Evolutionary conservation across 2,113 vertebrate species (phyloP).

Genomic region (Melanocharis versteri): DNA sequence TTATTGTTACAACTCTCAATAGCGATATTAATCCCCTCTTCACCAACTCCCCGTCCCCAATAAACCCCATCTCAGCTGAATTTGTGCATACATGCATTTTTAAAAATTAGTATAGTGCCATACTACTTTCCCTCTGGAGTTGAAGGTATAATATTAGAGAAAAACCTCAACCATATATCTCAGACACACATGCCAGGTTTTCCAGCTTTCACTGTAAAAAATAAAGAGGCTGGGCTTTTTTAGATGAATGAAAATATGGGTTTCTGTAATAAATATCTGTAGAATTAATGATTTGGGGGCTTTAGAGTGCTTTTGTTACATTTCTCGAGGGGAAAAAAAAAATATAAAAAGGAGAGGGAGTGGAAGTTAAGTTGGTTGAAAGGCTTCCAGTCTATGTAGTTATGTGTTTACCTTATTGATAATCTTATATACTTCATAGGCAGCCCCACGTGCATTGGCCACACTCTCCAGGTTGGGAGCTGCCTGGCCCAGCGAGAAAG

Average conservation of each 20-base stretch:
- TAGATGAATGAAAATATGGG: neutral
- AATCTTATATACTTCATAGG: constrained; percentile 78
- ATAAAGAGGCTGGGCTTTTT: neutral
- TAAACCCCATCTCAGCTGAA: neutral
- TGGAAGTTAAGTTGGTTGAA: neutral
- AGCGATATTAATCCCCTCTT: neutral
- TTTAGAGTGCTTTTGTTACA: neutral
- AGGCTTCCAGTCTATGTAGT: neutral
- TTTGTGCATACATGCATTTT: neutral
- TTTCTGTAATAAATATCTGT: neutral
- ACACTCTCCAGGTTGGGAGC: constrained; percentile 79
- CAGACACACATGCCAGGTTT: neutral
- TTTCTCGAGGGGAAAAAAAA: neutral
- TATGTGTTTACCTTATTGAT: constrained; percentile 74
- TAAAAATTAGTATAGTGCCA: neutral
- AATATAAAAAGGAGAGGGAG: too few relatives aligned
- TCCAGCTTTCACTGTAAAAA: neutral
- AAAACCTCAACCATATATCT: neutral
- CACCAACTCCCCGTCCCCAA: neutral
- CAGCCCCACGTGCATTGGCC: constrained; percentile 79
- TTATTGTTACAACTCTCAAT: neutral
- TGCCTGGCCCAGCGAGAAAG: constrained; percentile 77
- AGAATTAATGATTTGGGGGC: neutral
- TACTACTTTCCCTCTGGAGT: neutral
- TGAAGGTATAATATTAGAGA: neutral